These are phyloP conservation scores for Drosophila atripex DNA, from an alignment of 2,888 invertebrate genomes.

Conservation along the genomic window DNA sequence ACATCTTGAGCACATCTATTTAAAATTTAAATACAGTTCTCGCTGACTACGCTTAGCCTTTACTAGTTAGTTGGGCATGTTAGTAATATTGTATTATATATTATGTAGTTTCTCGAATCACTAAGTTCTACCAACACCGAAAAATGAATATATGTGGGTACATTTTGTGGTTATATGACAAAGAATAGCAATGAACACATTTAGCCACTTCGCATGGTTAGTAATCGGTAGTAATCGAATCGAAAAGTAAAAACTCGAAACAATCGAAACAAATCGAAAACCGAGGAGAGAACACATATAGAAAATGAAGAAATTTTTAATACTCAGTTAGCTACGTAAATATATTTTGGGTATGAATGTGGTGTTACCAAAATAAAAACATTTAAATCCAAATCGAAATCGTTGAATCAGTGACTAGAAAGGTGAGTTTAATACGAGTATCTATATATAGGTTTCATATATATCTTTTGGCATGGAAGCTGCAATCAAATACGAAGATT, in stretches of 20 bases:
- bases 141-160: constrained; percentile 65
- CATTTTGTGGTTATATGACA: constrained; percentile 70
- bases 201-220: constrained; percentile 57
- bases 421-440: constrained; percentile 44
- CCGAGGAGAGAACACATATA: constrained; percentile 29
- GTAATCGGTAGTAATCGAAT: constrained; percentile 32
- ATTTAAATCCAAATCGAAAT: constrained; percentile 18
- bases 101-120: constrained; percentile 48
- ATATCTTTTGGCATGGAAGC: constrained; percentile 51
- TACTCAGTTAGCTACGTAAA: constrained; percentile 59
- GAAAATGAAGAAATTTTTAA: constrained; percentile 31
- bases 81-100: constrained; percentile 46
- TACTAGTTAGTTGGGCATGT: constrained; percentile 35
- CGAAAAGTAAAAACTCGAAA: constrained; percentile 15
- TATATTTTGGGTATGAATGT: constrained; percentile 47
- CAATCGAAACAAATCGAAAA: constrained; percentile 18
- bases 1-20: constrained; percentile 21
- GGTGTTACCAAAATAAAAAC: constrained; percentile 34
- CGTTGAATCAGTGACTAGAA: constrained; percentile 40
- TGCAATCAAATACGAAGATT: constrained; percentile 60
- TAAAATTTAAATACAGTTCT: constrained; percentile 1
- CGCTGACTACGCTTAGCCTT: constrained; percentile 21
- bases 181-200: constrained; percentile 76
- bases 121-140: constrained; percentile 78
- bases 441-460: constrained; percentile 23